Evolutionary conservation across 1,140 invertebrate genomes (phyloP), one percentile per base, ranked within the genome.

Genomic region (Drosophila leontia): DNA sequence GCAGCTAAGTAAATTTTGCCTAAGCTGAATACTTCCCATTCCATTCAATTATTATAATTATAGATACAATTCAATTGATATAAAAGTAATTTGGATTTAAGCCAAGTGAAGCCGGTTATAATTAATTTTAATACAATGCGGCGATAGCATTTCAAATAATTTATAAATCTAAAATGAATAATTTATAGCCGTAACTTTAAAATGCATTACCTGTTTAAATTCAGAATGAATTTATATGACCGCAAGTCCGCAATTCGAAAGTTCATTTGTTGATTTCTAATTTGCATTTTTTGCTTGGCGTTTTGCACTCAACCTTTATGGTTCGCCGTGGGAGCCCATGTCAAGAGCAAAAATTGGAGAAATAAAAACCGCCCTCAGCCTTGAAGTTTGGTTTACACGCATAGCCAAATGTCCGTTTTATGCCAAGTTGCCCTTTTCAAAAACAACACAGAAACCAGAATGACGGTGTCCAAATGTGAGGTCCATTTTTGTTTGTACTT

Each of bases 351-450:
- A 44, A 60, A 50, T 60, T 51, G 26, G 26, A 47, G 71, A 72
- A 71, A 42, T 23, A 39, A 61, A 61, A 72, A 23, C 7, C 45
- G 53, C 32, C 19, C 19, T n/a, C 56, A 41, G 26, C 70, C 70
- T 74, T 74, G 71, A 74, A 53, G 68, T 53, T 29, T 29, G 39
- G 53, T 51, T 47, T 47, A 45, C 70, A 61, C 69, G 69, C 68
- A 61, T n/a, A 61, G 37, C 47, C 26, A 23, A 37, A 74, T 44
- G 47, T 72, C 47, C 68, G 47, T 32, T 42, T 42, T 45, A 7
- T 61, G 23, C 56, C 39, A 62, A 44, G 19, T 45, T 75, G 68
- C 69, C 68, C 69, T 75, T 75, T 75, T 61, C 34, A 29, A 74
- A 62, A 39, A 67, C 58, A 39, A 58, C n/a, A 37, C 11, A 23